Evolutionary conservation across 2,113 vertebrate genomes (phyloP), one percentile per base, ranked within the genome.

Genomic region (Gobio gobio): DNA sequence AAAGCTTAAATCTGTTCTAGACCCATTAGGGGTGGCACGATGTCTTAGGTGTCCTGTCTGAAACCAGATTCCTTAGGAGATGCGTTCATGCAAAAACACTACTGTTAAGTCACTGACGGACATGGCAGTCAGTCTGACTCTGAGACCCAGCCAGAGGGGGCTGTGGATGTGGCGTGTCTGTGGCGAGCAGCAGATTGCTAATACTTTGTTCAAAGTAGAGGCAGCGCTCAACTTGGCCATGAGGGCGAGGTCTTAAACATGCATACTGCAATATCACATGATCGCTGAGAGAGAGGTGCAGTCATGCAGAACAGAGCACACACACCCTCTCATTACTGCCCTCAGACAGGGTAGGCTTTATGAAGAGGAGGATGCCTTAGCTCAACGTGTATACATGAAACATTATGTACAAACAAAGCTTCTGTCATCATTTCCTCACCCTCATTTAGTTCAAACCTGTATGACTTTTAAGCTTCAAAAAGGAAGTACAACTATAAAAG

Each of bases 221-320:
- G 40, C 36, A 61, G n/a, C 9, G 29, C 36, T 80, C 1, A 40
- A 26, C 61, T 40, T 59, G 3, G 6, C 49, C 45, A 64, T 56
- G 61, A 87, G 56, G 56, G 54, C 40, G 75, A 87, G 76, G 82
- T 80, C 68, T 84, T 43, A 18, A 58, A 63, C 8, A 24, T 47
- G 59, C 76, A 59, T 54, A 40, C n/a, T 74, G 51, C 73, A 24
- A 61, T n/a, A 84, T 87, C 82, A 87, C 76, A 81, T 70, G 83
- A 85, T 66, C 10, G 20, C 49, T 54, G 47, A 47, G 49, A 20
- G 36, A 77, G 22, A 66, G 45, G 14, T 78, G 49, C 36, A 85
- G 58, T 72, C 77, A 85, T 43, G 66, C 66, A 81, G 61, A 85
- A 33, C 75, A 79, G 63, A 61, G 63, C 58, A 64, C 49, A 54